Base-by-base conservation (phyloP, 1,140 invertebrate genomes). In the Batillaria attramentaria region DNA sequence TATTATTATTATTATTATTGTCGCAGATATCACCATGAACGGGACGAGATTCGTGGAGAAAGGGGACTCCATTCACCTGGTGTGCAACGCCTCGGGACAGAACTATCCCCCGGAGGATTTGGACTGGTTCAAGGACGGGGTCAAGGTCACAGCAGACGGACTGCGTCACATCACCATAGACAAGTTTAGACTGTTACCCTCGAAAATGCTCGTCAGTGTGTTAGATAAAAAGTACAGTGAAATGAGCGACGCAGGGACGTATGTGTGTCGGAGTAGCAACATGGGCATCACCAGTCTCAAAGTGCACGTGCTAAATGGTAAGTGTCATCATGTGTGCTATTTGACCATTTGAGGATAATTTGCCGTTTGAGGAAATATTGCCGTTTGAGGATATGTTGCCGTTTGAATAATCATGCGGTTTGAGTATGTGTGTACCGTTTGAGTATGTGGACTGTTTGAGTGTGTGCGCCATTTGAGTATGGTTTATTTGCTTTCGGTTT, bases 81-180 rank as follows among this genome's bases (percentile, higher is more conserved):
- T 83, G 20, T 87, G 86, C 78, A 87, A 87, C 75, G 80, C 84
- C 18, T 80, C 83, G 0, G 81, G 82, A 3, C 20, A 54, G 1
- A 69, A 74, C 37, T 41, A 79, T 33, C 78, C 83, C 10, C 86
- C 84, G 6, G 80, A 84, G 57, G 78, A 83, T 57, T 39, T 86
- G 46, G 83, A 85, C 83, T 87, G 86, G 86, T 87, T 87, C 75
- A 85, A 85, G 74, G 85, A 86, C 70, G 86, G 86, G 24, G 70
- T 82, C 70, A 85, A 85, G 79, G 68, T 85, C 50, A 79, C 79
- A 2, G 75, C 84, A 8, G 81, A 83, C 62, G 77, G 75, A 28
- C 37, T 60, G 41, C 72, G 72, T 33, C 78, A 82, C 35, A 75
- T 85, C 37, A 79, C 75, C n/a, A 80, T 83, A 13, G 72, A 83